Base-by-base conservation (phyloP, 2,888 invertebrate species). In the Synanthedon andrenaeformis region DNA sequence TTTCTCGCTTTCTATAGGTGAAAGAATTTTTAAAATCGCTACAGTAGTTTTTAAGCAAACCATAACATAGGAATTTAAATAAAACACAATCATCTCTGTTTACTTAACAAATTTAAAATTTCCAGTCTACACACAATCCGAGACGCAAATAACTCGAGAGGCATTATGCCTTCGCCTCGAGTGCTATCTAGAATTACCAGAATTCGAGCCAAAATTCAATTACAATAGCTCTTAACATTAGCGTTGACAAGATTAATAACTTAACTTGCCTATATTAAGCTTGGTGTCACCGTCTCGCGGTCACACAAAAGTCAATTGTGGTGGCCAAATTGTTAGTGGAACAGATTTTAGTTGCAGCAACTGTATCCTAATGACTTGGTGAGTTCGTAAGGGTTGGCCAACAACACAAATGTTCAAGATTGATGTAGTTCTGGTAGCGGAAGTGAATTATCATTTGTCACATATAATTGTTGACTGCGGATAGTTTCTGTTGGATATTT, bases 241-340 rank as follows among this genome's bases (percentile, higher is more conserved):
- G 45, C 45, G 45, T 54, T 58, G 55, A 56, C 53, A 61, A 68
- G 62, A 66, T 67, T 70, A 66, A 68, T 70, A 63, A 60, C 59
- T 62, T 59, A 69, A 70, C 62, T 69, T 64, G 58, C 61, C 62
- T 62, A 63, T 61, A 66, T 59, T 60, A 67, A 45, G 45, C 45
- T 35, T 35, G 35, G 45, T 45, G 45, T 13, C 45, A 45, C 45
- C 45, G 14, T 13, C 45, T 45, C 45, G 45, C 45, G 45, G 45
- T 45, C 45, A 65, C 66, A 64, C 62, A 60, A 60, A 58, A 66
- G 65, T 65, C 67, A 69, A 69, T 69, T 65, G 66, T 58, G 59
- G 14, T 51, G 45, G 61, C 55, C 54, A 62, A 45, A 45, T 45
- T 57, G 62, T 62, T 62, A 62, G 60, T 62, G 56, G 53, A 56